These are phyloP conservation scores for Eucidaris tribuloides DNA, from an alignment of 35 echinoderm and acorn worm species.

Conservation along the genomic window DNA sequence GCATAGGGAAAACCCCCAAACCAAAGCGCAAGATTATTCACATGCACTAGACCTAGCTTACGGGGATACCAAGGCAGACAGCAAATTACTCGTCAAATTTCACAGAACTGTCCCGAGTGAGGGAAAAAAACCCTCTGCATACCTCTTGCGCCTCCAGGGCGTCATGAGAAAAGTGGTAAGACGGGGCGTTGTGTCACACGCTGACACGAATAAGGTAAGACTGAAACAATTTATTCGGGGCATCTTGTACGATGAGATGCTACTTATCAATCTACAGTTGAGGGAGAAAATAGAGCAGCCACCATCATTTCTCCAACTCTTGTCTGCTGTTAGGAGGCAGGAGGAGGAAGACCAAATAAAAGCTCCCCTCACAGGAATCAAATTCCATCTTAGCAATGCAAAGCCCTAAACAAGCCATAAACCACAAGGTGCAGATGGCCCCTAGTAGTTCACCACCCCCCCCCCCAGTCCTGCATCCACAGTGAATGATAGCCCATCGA, in stretches of 20 bases:
- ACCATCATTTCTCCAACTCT: conserved; percentile 29
- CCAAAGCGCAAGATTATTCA: conserved; percentile 36
- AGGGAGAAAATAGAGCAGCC: conserved; percentile 29
- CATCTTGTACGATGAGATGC: conserved; percentile 57
- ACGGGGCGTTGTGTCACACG: not conserved
- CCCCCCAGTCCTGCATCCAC: too few species aligned
- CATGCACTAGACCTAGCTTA: conserved; percentile 34
- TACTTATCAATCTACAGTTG: conserved; percentile 51
- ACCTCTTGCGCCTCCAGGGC: conserved; percentile 10
- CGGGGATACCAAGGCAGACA: conserved; percentile 35
- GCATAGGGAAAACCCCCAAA: conserved; percentile 32
- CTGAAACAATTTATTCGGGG: conserved; percentile 48
- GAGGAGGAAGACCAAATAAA: conserved; percentile 34
- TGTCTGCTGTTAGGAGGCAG: conserved; percentile 14
- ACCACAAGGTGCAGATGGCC: not conserved
- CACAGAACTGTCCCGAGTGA: conserved; percentile 15
- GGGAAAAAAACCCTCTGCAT: conserved; percentile 33
- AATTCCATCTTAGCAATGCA: not conserved
- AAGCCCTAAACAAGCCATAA: not conserved
- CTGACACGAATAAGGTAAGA: not conserved
- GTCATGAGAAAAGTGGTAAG: conserved; percentile 12
- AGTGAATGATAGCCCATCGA: too few species aligned
- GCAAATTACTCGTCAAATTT: conserved; percentile 48
- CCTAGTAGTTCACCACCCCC: too few species aligned
- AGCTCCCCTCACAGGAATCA: not conserved